Conservation (phyloP, 2,888 invertebrate species). For the Ophion ventricosus region DNA sequence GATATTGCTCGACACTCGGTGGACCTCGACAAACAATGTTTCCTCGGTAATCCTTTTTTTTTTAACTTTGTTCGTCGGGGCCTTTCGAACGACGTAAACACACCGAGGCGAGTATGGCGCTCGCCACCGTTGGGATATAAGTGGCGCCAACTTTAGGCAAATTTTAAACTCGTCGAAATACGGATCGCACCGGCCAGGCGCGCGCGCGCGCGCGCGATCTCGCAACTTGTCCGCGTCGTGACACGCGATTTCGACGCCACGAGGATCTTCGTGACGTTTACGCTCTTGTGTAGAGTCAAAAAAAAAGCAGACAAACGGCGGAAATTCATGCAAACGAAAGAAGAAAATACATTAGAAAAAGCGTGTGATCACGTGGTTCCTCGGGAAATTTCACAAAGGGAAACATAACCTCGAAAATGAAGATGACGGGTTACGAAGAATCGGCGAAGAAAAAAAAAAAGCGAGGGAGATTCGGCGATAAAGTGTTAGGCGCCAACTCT, state of each 20-base stretch:
- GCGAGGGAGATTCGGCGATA: slow-evolving; percentile 27
- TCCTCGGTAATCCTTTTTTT: neutral
- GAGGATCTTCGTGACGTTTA: slow-evolving; percentile 43
- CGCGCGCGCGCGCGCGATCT: slow-evolving; percentile 38
- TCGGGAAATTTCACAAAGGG: slow-evolving; percentile 1
- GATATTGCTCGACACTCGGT: neutral
- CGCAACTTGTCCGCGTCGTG: slow-evolving; percentile 35
- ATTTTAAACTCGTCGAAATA: slow-evolving; percentile 42
- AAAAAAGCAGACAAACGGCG: neutral
- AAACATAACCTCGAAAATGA: slow-evolving; percentile 45
- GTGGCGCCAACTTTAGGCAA: slow-evolving; percentile 53
- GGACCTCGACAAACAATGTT: neutral
- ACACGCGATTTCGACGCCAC: slow-evolving; percentile 57
- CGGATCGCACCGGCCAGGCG: slow-evolving; percentile 53
- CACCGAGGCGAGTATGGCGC: slow-evolving; percentile 54
- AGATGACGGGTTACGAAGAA: neutral
- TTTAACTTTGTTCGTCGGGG: neutral
- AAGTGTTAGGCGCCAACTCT: slow-evolving; percentile 24
- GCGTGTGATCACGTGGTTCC: neutral
- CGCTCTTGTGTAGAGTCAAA: neutral
- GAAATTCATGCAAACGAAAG: neutral
- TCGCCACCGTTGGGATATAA: slow-evolving; percentile 2
- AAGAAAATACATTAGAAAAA: neutral
- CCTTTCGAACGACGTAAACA: slow-evolving; percentile 61
- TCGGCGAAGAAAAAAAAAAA: neutral